phyloP scores from a whole-genome alignment of 2,797 vertebrate species.

The Cichlasoma orientale region DNA sequence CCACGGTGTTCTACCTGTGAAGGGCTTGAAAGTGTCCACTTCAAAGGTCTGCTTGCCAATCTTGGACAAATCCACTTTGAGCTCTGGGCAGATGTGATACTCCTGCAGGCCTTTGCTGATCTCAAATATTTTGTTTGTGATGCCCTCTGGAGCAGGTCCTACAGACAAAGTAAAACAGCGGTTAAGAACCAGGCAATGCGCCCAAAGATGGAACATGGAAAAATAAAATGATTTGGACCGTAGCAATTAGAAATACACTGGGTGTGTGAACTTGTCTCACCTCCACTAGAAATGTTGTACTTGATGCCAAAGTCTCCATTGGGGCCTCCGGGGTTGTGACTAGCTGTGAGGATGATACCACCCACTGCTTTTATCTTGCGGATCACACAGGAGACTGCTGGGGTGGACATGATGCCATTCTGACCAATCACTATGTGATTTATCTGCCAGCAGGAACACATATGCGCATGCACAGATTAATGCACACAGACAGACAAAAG shows the following conservation, averaged over 20 bases:
- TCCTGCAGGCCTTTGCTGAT: constrained; percentile 95
- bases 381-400: constrained; percentile 97
- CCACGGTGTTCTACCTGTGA: constrained; percentile 82
- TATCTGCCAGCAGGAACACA: constrained; percentile 79
- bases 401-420: constrained; percentile 97
- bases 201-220: not conserved
- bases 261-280: constrained; percentile 65
- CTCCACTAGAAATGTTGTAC: constrained; percentile 95
- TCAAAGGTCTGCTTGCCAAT: constrained; percentile 97
- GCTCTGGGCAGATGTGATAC: constrained; percentile 94
- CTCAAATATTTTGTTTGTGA: constrained; percentile 97
- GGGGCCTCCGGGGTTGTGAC: constrained; percentile 96
- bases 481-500: not conserved
- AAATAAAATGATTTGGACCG: not conserved
- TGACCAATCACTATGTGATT: constrained; percentile 93
- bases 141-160: constrained; percentile 95
- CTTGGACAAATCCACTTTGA: constrained; percentile 90
- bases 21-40: constrained; percentile 94
- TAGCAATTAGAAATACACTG: not conserved
- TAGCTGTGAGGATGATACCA: constrained; percentile 97
- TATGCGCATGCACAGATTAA: not conserved
- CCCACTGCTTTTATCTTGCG: constrained; percentile 94
- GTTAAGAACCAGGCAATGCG: not conserved
- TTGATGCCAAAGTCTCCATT: constrained; percentile 98
- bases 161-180: not conserved